phyloP scores from a whole-genome alignment of 2,888 invertebrate genomes.

The Branchellion lobata region DNA sequence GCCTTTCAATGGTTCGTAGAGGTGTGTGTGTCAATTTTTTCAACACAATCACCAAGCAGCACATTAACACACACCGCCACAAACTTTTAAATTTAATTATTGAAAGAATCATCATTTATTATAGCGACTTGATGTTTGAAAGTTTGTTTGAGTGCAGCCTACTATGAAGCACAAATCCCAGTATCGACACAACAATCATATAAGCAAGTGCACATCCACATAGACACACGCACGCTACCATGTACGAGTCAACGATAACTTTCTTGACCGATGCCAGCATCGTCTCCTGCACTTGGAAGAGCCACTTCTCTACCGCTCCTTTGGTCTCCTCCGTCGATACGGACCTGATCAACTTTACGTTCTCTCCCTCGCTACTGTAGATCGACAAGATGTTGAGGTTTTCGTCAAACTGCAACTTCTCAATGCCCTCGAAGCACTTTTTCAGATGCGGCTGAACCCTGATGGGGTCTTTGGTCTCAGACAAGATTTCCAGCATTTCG shows the following conservation, averaged over 20 bases:
- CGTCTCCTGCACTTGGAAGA: slow-evolving; percentile 76
- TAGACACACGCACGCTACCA: too few relatives aligned
- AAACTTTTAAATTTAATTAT: too few relatives aligned
- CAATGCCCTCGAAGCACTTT: slow-evolving; percentile 70
- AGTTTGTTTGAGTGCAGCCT: too few relatives aligned
- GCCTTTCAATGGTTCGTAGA: slow-evolving; percentile 57
- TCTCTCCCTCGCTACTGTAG: slow-evolving; percentile 78
- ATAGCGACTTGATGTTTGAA: too few relatives aligned
- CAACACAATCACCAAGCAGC: background rate
- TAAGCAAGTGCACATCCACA: too few relatives aligned
- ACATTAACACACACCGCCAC: too few relatives aligned
- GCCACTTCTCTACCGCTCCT: slow-evolving; percentile 84
- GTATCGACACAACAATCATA: too few relatives aligned
- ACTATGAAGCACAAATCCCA: too few relatives aligned
- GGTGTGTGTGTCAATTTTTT: background rate
- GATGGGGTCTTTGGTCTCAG: slow-evolving; percentile 63
- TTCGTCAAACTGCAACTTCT: slow-evolving; percentile 79
- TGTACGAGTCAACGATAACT: slow-evolving; percentile 67
- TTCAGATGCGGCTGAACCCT: slow-evolving; percentile 63
- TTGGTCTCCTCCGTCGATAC: slow-evolving; percentile 77
- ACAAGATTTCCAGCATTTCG: slow-evolving; percentile 63
- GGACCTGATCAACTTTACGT: slow-evolving; percentile 65
- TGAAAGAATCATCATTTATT: too few relatives aligned
- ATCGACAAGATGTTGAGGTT: slow-evolving; percentile 79
- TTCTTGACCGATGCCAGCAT: slow-evolving; percentile 75